Base-by-base conservation (phyloP, 2,113 vertebrate species). In the Oryzias curvinotus region DNA sequence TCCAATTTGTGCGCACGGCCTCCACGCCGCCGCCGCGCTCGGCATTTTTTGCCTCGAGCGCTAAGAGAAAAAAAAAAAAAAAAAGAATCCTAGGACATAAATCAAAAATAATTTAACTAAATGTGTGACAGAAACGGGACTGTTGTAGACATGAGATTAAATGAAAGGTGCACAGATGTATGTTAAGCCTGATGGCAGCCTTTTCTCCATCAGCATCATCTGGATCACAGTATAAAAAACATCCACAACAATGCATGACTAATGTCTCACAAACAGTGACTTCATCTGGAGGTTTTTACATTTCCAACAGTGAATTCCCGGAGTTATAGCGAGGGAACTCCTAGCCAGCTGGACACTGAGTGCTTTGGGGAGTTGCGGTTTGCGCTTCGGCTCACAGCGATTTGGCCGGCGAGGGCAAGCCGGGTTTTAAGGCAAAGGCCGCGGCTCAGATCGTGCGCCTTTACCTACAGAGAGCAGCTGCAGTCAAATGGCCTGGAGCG, bases 321-420 rank as follows among this genome's bases (percentile, higher is more conserved):
- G 44, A 71, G 52, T 55, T 5, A 36, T 36, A 36, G 56, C 55
- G 55, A 72, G 75, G 75, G 65, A 79, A 75, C 71, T 77, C 80
- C 75, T 63, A 60, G 52, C 56, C 75, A 82, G 78, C 71, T 81
- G 84, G 75, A 85, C 73, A 15, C 54, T 1, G 42, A 36, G 26
- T 47, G 62, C 60, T 76, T 57, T 0, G 58, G 57, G 21, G 52
- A 56, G 68, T 62, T 70, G 62, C 44, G 51, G n/a, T 57, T 71
- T 14, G 48, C 0, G 7, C 49, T 46, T 18, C 23, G 57, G 52
- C 56, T 61, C 30, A 15, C 52, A 49, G 65, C 54, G 57, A 36
- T 52, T 72, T 25, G 62, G 64, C 16, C 28, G 46, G 58, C 14
- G 25, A 25, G 49, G 55, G 52, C 5, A 55, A 57, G 47, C 25